Conservation (phyloP, 2,888 invertebrate genomes). For the Noctua janthina region DNA sequence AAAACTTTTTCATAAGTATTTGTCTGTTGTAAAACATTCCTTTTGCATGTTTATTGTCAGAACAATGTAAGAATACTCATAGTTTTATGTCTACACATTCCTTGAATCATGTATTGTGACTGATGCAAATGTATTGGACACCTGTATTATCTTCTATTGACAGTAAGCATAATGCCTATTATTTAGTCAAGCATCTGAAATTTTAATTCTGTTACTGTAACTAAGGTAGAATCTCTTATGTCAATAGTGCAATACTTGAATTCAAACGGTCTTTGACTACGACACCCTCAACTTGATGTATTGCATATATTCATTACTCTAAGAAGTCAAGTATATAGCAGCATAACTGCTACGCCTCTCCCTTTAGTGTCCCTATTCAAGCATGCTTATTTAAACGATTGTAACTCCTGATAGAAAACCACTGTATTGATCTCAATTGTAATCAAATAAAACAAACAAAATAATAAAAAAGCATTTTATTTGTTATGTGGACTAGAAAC, state of each 20-base stretch:
- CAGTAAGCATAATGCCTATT: background rate
- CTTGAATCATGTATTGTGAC: background rate
- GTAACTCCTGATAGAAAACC: slow-evolving; percentile 10
- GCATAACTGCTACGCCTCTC: background rate
- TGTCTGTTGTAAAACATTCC: slow-evolving; percentile 15
- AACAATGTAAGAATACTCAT: slow-evolving; percentile 38
- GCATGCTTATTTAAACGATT: background rate
- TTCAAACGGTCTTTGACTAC: no score
- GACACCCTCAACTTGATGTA: slow-evolving; percentile 9
- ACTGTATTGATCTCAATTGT: slow-evolving; percentile 40
- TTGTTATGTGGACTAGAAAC: slow-evolving; percentile 87
- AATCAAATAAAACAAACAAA: slow-evolving; percentile 64
- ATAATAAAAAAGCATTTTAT: slow-evolving; percentile 84
- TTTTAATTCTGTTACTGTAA: background rate
- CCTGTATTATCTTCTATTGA: background rate
- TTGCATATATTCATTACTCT: background rate
- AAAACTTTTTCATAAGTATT: background rate
- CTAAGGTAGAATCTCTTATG: no score
- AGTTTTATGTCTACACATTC: background rate
- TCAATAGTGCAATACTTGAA: no score
- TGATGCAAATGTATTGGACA: background rate
- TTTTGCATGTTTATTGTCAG: slow-evolving; percentile 8
- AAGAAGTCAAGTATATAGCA: background rate
- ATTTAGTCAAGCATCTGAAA: background rate
- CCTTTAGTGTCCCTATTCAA: slow-evolving; percentile 1